Base-by-base conservation (phyloP, 2,113 vertebrate genomes). In the Pelusios castaneus region DNA sequence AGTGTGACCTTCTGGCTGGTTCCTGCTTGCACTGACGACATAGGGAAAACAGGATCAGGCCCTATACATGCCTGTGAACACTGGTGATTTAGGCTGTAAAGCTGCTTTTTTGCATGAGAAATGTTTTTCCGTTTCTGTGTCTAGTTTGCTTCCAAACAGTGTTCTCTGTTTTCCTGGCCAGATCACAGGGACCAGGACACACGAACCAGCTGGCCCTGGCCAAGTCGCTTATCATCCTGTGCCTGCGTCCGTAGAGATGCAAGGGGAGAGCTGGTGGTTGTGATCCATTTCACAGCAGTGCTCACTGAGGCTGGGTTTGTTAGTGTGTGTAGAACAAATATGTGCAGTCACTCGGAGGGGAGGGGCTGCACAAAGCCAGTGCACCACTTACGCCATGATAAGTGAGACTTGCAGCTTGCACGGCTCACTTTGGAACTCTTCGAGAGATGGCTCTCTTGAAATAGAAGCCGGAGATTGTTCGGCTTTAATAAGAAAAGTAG, bases 1-100 rank as follows among this genome's bases (percentile, higher is more conserved):
- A 54, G 52, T 4, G 0, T 38, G 38, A 25, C 63, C 34, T 83
- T 6, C 0, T 47, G 82, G 52, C 91, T 81, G 81, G 55, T 27
- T 91, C 85, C 58, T 67, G 8, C 70, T 85, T 43, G 0, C 75
- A 0, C 25, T 11, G 1, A 47, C 19, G 60, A 4, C 0, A 4
- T 16, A 10, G 2, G 5, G 54, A 9, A 43, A 5, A 78, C 3
- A 27, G 73, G 38, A 22, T 41, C 22, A 10, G 75, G 82, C 19
- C 52, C 47, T 47, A 78, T 27, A 0, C 1, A 1, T 0, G n/a
- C 29, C 1, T 0, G 0, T 2, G 0, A 6, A 83, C 5, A 5
- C 52, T 0, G 13, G 63, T 47, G 16, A 25, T 29, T 0, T 5
- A 38, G 70, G 91, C 49, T 56, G 34, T 19, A 29, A 73, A 79